Evolutionary conservation across 2,797 vertebrate species (phyloP).

Genomic region (Heterohyrax brucei): DNA sequence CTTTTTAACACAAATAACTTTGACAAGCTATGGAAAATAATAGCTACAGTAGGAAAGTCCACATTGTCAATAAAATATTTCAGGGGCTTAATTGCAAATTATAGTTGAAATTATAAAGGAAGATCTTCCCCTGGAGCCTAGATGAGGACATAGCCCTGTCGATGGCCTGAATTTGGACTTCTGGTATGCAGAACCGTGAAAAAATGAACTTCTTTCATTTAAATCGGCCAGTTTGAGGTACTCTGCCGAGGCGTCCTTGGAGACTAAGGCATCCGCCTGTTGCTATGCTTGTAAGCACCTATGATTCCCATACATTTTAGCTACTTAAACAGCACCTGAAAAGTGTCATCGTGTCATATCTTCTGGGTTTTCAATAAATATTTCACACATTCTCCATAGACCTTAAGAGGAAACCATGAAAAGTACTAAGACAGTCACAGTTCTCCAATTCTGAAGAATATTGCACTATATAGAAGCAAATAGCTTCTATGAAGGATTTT

Average conservation of each 20-base stretch:
- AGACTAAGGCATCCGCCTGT: background rate
- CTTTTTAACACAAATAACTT: constrained; percentile 18
- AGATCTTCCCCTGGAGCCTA: too few relatives aligned
- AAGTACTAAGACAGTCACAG: background rate
- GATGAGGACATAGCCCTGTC: too few relatives aligned
- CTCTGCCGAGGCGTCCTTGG: too few relatives aligned
- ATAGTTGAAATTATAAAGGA: background rate
- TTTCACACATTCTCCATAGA: constrained; percentile 5
- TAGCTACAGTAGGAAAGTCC: background rate
- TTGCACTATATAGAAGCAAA: background rate
- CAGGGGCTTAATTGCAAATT: background rate
- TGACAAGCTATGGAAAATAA: background rate
- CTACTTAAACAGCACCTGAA: background rate
- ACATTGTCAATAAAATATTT: background rate
- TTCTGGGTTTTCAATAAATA: constrained; percentile 27
- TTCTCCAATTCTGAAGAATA: constrained; percentile 36
- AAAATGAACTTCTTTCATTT: too few relatives aligned
- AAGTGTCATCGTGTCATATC: background rate
- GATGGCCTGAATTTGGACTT: too few relatives aligned
- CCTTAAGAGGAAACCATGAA: constrained; percentile 54
- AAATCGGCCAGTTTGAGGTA: too few relatives aligned
- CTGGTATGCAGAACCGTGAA: too few relatives aligned
- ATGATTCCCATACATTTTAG: background rate
- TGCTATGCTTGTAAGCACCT: background rate
- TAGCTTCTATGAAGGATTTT: background rate